Evolutionary conservation across 2,888 invertebrate genomes (phyloP).

Genomic region (Nephrotoma appendiculata): DNA sequence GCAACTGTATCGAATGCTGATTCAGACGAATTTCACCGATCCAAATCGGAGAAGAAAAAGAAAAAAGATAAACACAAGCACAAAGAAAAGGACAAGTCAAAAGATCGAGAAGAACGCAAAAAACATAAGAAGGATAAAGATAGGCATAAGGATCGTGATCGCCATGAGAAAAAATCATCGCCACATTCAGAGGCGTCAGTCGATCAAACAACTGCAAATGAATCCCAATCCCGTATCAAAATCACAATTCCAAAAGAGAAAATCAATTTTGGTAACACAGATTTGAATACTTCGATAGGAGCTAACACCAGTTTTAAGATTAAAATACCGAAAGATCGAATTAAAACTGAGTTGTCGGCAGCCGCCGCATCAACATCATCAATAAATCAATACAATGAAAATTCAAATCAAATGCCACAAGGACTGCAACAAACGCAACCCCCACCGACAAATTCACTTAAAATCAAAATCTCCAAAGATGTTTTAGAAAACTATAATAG

Average conservation of each 20-base stretch:
- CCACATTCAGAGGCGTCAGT: background rate
- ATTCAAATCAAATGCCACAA: background rate
- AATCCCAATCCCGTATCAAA: conserved; percentile 25
- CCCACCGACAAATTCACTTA: conserved; percentile 38
- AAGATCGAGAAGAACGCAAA: conserved; percentile 53
- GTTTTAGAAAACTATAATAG: conserved; percentile 39
- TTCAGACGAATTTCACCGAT: conserved; percentile 11
- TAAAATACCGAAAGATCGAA: conserved; percentile 63
- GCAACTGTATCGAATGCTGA: conserved; percentile 1
- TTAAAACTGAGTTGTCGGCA: conserved; percentile 36
- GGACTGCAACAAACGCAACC: background rate
- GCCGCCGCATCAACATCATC: conserved; percentile 10
- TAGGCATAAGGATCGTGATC: conserved; percentile 27
- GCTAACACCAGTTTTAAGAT: conserved; percentile 42
- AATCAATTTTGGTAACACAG: conserved; percentile 23
- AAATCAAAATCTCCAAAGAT: conserved; percentile 70
- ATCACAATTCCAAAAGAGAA: conserved; percentile 48
- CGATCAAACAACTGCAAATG: background rate
- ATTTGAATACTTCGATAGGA: conserved; percentile 18
- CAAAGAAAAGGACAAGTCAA: conserved; percentile 63
- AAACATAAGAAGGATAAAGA: conserved; percentile 57
- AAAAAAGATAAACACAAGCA: conserved; percentile 68
- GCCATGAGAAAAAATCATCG: background rate
- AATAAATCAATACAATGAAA: conserved; percentile 11
- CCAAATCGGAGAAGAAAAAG: conserved; percentile 40